Evolutionary conservation across 2,113 vertebrate genomes (phyloP), one percentile per base, ranked within the genome.

Genomic region (Thamnophis sirtalis): DNA sequence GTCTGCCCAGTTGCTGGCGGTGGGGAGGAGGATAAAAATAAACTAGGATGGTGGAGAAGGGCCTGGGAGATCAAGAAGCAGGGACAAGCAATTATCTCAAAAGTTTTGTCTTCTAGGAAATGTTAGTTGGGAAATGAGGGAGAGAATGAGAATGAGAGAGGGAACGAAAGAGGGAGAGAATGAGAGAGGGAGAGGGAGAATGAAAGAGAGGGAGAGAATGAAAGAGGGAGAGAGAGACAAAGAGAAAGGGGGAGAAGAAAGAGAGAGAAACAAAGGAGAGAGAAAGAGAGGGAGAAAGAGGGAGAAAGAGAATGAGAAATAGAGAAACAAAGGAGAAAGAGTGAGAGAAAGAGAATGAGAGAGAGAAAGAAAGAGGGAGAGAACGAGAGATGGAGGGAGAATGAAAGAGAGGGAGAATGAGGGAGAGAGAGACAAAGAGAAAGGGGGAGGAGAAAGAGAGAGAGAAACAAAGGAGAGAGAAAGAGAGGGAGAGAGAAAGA

Each of bases 221-320:
- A n/a, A n/a, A n/a, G n/a, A n/a, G n/a, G 7, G 22, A 7, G 5
- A 8, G 55, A 21, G 2, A 9, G 0, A 9, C n/a, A n/a, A n/a
- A n/a, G n/a, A n/a, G 56, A 10, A 9, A 1, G 6, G 17, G 2
- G 54, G 19, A 4, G 19, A 5, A 56, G 15, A 54, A 3, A 17
- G 55, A 22, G 17, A 4, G 54, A 56, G n/a, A n/a, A n/a, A n/a
- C n/a, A n/a, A n/a, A n/a, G n/a, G 5, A 56, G 7, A 15, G 17
- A 11, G 17, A 19, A 4, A 19, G 17, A 8, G 21, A 24, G 55
- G 2, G 22, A 56, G 26, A 28, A 3, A 63, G n/a, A n/a, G 51
- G 3, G 24, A 9, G 8, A 8, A 21, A 21, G 1, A 56, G 17
- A n/a, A n/a, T n/a, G n/a, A 21, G 19, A 56, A 6, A 21, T 19